Percentiles rank a stretch among this genome's conserved stretches.
phyloP scores from a whole-genome alignment of 2,888 invertebrate genomes.

The Perizoma affinitatum region DNA sequence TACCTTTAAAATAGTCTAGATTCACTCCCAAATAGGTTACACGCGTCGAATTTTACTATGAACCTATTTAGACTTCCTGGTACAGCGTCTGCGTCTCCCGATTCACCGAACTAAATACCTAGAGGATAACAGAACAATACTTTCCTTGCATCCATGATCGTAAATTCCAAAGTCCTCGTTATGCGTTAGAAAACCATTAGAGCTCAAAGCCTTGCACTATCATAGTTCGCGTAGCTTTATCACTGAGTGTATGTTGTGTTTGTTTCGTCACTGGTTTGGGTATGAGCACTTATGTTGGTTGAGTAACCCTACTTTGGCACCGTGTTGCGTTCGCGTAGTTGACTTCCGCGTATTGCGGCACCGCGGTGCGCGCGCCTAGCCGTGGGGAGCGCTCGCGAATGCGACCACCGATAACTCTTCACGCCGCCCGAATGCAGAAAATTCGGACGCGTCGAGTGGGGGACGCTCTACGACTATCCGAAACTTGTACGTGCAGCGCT shows the following conservation, averaged over 20 bases:
- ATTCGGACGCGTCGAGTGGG: conserved; percentile 81
- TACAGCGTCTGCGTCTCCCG: conserved; percentile 26
- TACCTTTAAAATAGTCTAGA: conserved; percentile 53
- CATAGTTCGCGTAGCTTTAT: conserved; percentile 68
- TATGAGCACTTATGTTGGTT: conserved; percentile 12
- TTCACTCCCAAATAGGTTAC: conserved; percentile 62
- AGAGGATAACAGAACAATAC: conserved; percentile 61
- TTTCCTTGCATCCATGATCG: conserved; percentile 81
- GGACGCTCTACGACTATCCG: conserved; percentile 82
- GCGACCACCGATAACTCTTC: conserved; percentile 82
- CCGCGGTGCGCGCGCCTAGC: conserved; percentile 68
- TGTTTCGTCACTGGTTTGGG: conserved; percentile 66
- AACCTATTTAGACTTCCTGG: conserved; percentile 53
- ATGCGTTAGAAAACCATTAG: conserved; percentile 72
- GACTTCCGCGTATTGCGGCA: conserved; percentile 82
- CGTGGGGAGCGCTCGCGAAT: conserved; percentile 80
- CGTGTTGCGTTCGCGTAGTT: conserved; percentile 52
- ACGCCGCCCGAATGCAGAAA: conserved; percentile 82
- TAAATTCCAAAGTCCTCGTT: conserved; percentile 75
- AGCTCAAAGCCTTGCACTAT: conserved; percentile 71
- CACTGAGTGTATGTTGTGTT: conserved; percentile 62
- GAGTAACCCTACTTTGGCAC: conserved; percentile 31
- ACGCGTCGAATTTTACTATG: conserved; percentile 47
- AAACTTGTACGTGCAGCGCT: conserved; percentile 83
- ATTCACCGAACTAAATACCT: conserved; percentile 4